These are phyloP conservation scores for Bombylius major DNA, from an alignment of 2,888 invertebrate species.

Conservation along the genomic window DNA sequence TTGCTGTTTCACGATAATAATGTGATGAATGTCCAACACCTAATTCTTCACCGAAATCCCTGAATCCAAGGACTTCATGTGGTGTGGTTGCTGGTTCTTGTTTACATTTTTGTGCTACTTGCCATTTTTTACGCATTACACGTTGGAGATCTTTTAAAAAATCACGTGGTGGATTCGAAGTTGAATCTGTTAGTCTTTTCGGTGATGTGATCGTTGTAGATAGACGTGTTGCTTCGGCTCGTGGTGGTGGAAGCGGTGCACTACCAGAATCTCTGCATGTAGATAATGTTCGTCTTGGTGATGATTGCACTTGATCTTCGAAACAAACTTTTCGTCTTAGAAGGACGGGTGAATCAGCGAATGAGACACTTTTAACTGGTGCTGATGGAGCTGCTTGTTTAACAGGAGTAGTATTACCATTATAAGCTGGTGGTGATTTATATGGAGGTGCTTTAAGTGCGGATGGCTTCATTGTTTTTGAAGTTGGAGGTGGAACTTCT, in stretches of 20 bases:
- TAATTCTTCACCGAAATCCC: constrained; percentile 57
- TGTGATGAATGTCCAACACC: constrained; percentile 27
- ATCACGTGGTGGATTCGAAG: constrained; percentile 62
- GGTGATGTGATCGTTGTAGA: constrained; percentile 63
- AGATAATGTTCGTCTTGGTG: constrained; percentile 28
- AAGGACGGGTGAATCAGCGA: constrained; percentile 36
- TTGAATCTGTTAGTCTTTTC: constrained; percentile 59
- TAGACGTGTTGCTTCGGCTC: constrained; percentile 59
- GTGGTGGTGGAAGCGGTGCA: constrained; percentile 56
- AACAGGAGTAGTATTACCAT: constrained; percentile 17
- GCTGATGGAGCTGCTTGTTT: constrained; percentile 5
- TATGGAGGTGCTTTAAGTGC: constrained; percentile 32
- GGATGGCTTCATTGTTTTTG: constrained; percentile 20
- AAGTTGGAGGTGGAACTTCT: constrained; percentile 12
- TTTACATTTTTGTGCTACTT: constrained; percentile 85
- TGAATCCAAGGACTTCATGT: constrained; percentile 80
- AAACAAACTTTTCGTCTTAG: constrained; percentile 37
- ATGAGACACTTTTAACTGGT: constrained; percentile 31
- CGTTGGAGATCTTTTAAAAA: constrained; percentile 80
- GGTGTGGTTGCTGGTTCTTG: constrained; percentile 77
- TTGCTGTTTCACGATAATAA: constrained; percentile 44
- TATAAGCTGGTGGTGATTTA: constrained; percentile 35
- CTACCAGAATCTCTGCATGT: constrained; percentile 1
- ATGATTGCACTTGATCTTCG: constrained; percentile 26
- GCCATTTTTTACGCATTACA: constrained; percentile 89